Base-by-base conservation (phyloP, 2,113 vertebrate genomes). In the Pelobates fuscus region DNA sequence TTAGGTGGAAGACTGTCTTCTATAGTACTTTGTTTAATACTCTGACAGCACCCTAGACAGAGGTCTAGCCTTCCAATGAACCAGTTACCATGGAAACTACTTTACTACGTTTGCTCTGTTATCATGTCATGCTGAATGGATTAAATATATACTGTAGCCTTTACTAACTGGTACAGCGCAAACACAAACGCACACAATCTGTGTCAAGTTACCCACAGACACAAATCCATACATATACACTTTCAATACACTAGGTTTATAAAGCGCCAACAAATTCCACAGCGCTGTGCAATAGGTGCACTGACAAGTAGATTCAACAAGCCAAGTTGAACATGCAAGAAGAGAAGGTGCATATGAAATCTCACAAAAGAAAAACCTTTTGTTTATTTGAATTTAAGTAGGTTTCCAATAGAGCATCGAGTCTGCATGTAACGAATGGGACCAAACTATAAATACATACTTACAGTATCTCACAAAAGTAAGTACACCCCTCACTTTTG, bases 1-100 rank as follows among this genome's bases (percentile, higher is more conserved):
- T 98, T 98, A 98, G 90, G 88, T 87, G 77, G 88, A 83, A 86
- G 85, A 87, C 85, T 83, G 78, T 80, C 85, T 88, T 87, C 89
- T 83, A 82, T 80, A 80, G 88, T 80, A 89, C 88, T 84, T 49
- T 88, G 52, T 83, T 71, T 85, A 80, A 88, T 87, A 41, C 83
- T 54, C 88, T 88, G 93, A 92, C 89, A 88, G 89, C 87, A 84
- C 87, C 89, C 83, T 70, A 85, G 86, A 90, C 87, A 87, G 88
- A 88, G 86, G 86, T 81, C 91, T 86, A 84, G 89, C 87, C 84
- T 65, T 84, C 82, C 86, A 77, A 67, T 83, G 89, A 89, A 90
- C 84, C 83, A 41, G 90, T 88, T 86, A 84, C 88, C 81, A 89
- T 90, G 87, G 90, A 80, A 92, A 92, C 88, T 0, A 0, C 82